A percentile compares a stretch with the other conserved stretches of the same genome.
Evolutionary conservation across 2,797 vertebrate genomes (phyloP).

Genomic region (Pseudochirops cupreus): DNA sequence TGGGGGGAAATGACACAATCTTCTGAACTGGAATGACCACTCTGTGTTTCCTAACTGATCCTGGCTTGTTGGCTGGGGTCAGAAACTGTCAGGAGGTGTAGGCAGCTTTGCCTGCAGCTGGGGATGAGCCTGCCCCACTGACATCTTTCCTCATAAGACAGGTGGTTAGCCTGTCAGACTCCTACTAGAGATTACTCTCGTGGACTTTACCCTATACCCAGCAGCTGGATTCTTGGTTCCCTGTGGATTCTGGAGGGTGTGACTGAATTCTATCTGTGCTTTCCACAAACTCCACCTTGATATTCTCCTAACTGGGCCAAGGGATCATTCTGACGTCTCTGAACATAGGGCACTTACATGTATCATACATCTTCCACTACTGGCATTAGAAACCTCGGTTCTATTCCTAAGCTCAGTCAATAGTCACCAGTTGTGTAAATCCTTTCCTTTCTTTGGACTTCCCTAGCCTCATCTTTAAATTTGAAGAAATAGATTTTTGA

Average conservation of each 20-base stretch:
- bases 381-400: neutral
- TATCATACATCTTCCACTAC: neutral
- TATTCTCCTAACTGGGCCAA: neutral
- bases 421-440: too few relatives aligned
- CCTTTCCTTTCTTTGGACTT: neutral
- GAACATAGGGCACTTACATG: too few relatives aligned
- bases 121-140: neutral
- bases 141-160: neutral
- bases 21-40: neutral
- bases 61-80: neutral
- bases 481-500: neutral
- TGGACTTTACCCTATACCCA: neutral
- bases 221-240: neutral
- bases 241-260: neutral
- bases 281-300: neutral
- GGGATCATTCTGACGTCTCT: neutral
- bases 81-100: neutral
- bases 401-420: neutral
- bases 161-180: neutral
- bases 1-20: neutral
- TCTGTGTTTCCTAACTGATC: neutral
- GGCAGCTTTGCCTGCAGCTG: neutral
- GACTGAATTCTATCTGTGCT: neutral
- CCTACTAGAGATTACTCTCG: neutral
- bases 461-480: neutral